Base-by-base conservation (phyloP, 2,888 invertebrate genomes). In the Cryptus viduatorius region DNA sequence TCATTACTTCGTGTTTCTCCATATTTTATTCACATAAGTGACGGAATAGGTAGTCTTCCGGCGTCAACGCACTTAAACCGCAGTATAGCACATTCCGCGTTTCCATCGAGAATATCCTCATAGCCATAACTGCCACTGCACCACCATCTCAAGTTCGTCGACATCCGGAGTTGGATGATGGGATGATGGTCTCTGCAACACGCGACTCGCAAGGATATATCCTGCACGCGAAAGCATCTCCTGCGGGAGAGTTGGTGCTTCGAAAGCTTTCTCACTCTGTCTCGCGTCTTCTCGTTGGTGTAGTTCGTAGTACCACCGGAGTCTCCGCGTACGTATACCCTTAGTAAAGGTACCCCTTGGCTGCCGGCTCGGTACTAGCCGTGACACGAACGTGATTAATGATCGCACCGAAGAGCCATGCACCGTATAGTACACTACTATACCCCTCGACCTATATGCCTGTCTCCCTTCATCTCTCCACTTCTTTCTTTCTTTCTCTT, bases 371-470 rank as follows among this genome's bases (percentile, higher is more conserved):
- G 90, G 91, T 92, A 91, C 93, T 91, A 93, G 92, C 91, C 93
- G 90, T 92, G 93, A 93, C 93, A 91, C 91, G 91, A 90, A 90
- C 89, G 91, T 93, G 93, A 93, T 93, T 93, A 93, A 93, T 93
- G 93, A 93, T 93, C 90, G 89, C 88, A 87, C 89, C 90, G 87
- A 88, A 92, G 92, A 93, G 89, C 92, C 91, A 89, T 91, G 91
- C 91, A 92, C 90, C 90, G 90, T 89, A 86, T 87, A 85, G 73
- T 81, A 84, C 48, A 16, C 19, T 78, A 44, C 56, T 61, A 61
- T 56, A 44, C 44, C 24, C 73, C 79, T 80, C 85, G 83, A 84
- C 64, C 79, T 75, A 61, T 75, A 61, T 48, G 69, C 77, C 82
- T 78, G 53, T 82, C 77, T 48, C 83, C 76, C 85, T 50, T 44